These are phyloP conservation scores for Siderastrea siderea DNA, from an alignment of 92 coral and sea anemone genomes.

Conservation along the genomic window DNA sequence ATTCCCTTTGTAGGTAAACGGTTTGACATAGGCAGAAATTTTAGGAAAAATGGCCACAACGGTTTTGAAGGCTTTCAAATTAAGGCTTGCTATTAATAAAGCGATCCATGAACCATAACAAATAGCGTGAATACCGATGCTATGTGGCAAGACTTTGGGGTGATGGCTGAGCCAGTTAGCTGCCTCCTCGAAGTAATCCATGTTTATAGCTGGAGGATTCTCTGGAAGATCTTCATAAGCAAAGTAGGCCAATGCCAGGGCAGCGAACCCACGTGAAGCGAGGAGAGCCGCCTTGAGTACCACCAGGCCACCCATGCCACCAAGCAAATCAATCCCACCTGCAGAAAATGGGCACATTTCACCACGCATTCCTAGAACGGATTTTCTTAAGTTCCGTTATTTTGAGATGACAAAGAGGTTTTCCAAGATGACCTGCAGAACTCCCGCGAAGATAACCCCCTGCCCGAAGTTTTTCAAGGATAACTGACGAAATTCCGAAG, in stretches of 20 bases:
- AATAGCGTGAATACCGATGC: constrained; percentile 65
- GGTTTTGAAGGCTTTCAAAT: constrained; percentile 39
- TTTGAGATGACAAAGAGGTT: too few relatives aligned
- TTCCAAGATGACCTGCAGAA: too few relatives aligned
- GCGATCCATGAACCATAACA: constrained; percentile 69
- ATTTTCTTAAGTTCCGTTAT: too few relatives aligned
- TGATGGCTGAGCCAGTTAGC: constrained; percentile 77
- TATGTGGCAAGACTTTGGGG: constrained; percentile 54
- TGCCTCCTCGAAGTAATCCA: constrained; percentile 81
- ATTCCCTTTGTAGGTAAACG: constrained; percentile 42
- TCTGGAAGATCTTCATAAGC: constrained; percentile 63
- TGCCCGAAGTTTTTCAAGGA: too few relatives aligned
- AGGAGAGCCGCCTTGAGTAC: constrained; percentile 77
- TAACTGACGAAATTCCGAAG: too few relatives aligned
- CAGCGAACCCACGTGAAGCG: constrained; percentile 83
- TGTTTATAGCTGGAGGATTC: constrained; percentile 40
- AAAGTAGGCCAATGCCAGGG: constrained; percentile 70
- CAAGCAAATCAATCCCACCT: constrained; percentile 73
- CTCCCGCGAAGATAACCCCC: too few relatives aligned
- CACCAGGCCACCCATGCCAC: constrained; percentile 60
- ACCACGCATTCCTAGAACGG: too few relatives aligned
- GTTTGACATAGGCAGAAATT: background rate
- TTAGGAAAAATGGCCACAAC: constrained; percentile 52
- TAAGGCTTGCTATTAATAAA: constrained; percentile 58
- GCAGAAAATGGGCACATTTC: too few relatives aligned